phyloP scores from a whole-genome alignment of 2,113 vertebrate species.

The Scomber japonicus region DNA sequence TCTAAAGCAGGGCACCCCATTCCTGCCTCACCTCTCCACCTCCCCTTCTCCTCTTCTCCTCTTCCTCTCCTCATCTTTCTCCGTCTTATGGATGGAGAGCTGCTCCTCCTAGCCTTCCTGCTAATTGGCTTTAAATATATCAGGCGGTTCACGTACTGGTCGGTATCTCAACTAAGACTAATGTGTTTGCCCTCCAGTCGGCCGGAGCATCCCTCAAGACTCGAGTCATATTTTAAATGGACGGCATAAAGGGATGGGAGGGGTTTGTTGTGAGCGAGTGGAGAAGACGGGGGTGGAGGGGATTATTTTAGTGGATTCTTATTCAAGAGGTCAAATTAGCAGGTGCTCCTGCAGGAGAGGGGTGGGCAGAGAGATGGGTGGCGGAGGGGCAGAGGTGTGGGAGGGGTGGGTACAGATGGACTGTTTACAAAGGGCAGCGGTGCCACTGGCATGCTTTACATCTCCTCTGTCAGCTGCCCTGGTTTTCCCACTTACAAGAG shows the following conservation, averaged over 20 bases:
- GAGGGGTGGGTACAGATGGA: conserved; percentile 72
- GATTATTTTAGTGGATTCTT: conserved; percentile 73
- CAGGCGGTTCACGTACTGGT: conserved; percentile 79
- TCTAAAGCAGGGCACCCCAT: not conserved
- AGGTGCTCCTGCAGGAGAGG: conserved; percentile 44
- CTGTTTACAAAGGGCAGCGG: conserved; percentile 78
- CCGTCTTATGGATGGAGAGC: conserved; percentile 39
- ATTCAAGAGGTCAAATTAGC: conserved; percentile 80
- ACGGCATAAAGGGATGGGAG: conserved; percentile 42
- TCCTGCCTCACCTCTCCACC: not conserved
- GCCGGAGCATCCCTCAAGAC: conserved; percentile 74
- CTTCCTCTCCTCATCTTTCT: conserved; percentile 25
- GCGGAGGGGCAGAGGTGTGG: conserved; percentile 24
- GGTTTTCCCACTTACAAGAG: conserved; percentile 62
- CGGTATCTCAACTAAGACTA: conserved; percentile 80
- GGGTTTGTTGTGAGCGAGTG: conserved; percentile 42
- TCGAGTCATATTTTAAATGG: conserved; percentile 82
- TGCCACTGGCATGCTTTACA: conserved; percentile 75
- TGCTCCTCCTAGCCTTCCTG: conserved; percentile 56
- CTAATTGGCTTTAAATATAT: conserved; percentile 85
- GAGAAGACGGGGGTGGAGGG: conserved; percentile 50
- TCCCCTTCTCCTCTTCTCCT: conserved; percentile 1
- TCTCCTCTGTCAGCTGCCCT: conserved; percentile 77
- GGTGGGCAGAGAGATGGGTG: conserved; percentile 37
- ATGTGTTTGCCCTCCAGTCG: conserved; percentile 77